Evolutionary conservation across 2,888 invertebrate species (phyloP), one percentile per base, ranked within the genome.

Genomic region (Amphiduros pacificus): DNA sequence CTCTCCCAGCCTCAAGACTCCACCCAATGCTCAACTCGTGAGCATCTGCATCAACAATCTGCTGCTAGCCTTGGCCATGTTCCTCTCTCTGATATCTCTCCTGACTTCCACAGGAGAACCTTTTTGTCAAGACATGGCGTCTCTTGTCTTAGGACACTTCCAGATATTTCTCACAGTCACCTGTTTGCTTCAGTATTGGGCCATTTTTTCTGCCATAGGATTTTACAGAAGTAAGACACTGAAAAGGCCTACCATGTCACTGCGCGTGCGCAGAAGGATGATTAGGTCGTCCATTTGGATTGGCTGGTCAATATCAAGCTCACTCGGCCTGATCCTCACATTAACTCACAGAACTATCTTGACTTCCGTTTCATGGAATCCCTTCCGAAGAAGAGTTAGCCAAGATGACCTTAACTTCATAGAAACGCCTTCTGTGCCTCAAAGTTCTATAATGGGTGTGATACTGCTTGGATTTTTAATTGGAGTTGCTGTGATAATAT

Each of bases 31-130:
- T 14, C 77, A 78, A 59, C 71, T 79, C 14, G 69, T 78, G 55
- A 79, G 77, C 65, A 78, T 79, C 24, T 76, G 78, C 60, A 66
- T 71, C 41, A 78, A 73, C 54, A 78, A 78, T 63, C 49, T 77
- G 14, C 52, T 74, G 5, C 61, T 78, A 44, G 70, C 71, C 29
- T 9, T 73, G 5, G 68, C 70, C 57, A 76, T 77, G 74, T 14
- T 74, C 14, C 57, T 76, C 2, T 73, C 76, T 3, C 48, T 74
- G 26, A 55, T 71, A 5, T 70, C 72, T 0, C 44, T 76, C 52
- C 17, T 54, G 1, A 57, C 53, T n/a, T 5, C 6, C 2, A n/a
- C 28, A 5, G 40, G 41, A 14, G 20, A 52, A 20, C n/a, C 28
- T 11, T n/a, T 11, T n/a, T 29, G 22, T 4, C 9, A 44, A 22